These are phyloP conservation scores for Coremacera marginata DNA, from an alignment of 2,888 invertebrate genomes.

Conservation along the genomic window DNA sequence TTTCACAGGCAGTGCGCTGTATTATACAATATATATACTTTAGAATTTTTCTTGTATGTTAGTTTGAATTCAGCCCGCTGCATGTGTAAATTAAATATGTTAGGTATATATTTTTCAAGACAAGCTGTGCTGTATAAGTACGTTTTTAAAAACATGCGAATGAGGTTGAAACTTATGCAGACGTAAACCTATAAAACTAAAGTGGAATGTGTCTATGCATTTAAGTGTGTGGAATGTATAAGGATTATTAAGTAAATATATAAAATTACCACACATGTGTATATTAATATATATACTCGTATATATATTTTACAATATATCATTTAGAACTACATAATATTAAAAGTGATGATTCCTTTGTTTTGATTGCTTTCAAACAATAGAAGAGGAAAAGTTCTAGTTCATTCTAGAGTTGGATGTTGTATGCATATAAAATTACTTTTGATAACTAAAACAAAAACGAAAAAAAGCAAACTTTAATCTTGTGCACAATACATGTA, in stretches of 20 bases:
- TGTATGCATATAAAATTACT: slow-evolving; percentile 8
- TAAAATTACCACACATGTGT: neutral
- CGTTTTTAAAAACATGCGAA: slow-evolving; percentile 8
- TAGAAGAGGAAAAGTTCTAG: neutral
- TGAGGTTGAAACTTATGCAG: slow-evolving; percentile 16
- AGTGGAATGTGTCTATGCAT: slow-evolving; percentile 4
- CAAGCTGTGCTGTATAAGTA: neutral
- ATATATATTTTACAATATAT: slow-evolving; percentile 7
- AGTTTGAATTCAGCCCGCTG: neutral
- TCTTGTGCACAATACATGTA: neutral
- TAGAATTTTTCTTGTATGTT: neutral
- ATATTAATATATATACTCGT: slow-evolving; percentile 3
- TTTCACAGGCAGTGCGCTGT: slow-evolving; percentile 22
- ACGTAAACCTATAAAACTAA: neutral
- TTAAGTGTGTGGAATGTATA: slow-evolving; percentile 23
- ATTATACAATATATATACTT: slow-evolving; percentile 3
- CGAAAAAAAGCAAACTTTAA: neutral
- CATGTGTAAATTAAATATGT: neutral
- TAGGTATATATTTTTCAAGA: neutral
- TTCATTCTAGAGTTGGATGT: slow-evolving; percentile 2
- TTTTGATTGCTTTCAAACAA: slow-evolving; percentile 15
- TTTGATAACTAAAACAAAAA: slow-evolving; percentile 9
- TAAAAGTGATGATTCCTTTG: slow-evolving; percentile 8
- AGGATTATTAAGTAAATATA: neutral
- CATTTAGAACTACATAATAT: slow-evolving; percentile 20